phyloP scores from a whole-genome alignment of 37 sponge, comb jelly and placozoan species.

The Halichondria panicea region DNA sequence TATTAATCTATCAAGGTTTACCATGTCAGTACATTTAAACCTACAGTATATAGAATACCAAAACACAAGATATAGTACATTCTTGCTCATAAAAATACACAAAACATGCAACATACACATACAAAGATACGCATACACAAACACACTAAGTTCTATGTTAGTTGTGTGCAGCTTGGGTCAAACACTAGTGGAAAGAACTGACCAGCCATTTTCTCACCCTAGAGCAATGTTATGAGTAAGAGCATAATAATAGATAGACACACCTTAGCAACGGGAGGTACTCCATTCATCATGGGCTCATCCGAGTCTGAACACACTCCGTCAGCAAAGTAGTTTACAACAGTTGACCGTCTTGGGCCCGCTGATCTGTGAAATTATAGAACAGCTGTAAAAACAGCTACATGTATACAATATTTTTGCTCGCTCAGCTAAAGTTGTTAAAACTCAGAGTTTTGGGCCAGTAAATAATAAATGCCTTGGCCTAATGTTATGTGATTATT shows the following conservation, averaged over 20 bases:
- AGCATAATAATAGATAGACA: neutral
- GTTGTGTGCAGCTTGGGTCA: slow-evolving; percentile 27
- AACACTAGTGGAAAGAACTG: slow-evolving; percentile 66
- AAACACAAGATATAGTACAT: neutral
- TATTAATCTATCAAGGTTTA: too few species aligned
- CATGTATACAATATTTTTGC: neutral
- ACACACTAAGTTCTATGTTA: neutral
- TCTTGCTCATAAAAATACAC: neutral
- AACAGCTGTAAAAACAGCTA: neutral
- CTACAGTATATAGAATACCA: too few species aligned
- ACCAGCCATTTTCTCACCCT: slow-evolving; percentile 56
- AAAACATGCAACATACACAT: slow-evolving; percentile 4
- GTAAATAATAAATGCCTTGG: neutral
- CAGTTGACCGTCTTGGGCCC: slow-evolving; percentile 48
- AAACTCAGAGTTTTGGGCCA: too few species aligned
- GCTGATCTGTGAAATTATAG: slow-evolving; percentile 28
- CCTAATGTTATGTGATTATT: neutral
- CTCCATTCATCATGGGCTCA: slow-evolving; percentile 47
- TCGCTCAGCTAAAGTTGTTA: neutral
- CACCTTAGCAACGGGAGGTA: slow-evolving; percentile 44
- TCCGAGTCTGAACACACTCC: slow-evolving; percentile 66
- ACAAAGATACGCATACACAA: neutral
- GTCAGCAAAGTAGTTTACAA: slow-evolving; percentile 70
- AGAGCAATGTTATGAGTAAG: slow-evolving; percentile 4
- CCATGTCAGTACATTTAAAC: too few species aligned